Base-by-base conservation (phyloP, 2,797 vertebrate species). In the Semaprochilodus insignis region DNA sequence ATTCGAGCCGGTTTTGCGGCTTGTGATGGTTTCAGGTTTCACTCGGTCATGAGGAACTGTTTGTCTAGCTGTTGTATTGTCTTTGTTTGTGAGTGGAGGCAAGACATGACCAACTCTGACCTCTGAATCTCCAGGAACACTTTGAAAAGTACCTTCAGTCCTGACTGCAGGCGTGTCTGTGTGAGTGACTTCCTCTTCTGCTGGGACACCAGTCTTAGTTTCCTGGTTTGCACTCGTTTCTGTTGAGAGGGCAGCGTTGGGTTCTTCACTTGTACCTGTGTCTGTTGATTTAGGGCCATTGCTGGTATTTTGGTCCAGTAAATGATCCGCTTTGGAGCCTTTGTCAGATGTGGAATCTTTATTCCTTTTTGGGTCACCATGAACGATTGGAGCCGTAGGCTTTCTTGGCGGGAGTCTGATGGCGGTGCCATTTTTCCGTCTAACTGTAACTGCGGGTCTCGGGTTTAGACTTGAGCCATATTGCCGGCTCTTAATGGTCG, bases 401-500 rank as follows among this genome's bases (percentile, higher is more conserved):
- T 78, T 86, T n/a, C 74, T 76, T 17, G 36, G 84, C 21, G 34
- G 34, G n/a, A 69, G 44, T 52, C 59, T 31, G 4, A 48, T 36
- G 71, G 19, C 80, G n/a, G 73, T 23, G 55, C 65, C 25, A 10
- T 84, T 80, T 55, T 69, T 80, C 77, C n/a, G 87, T 62, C 74
- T 91, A 73, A 77, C 52, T 77, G 17, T 11, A 19, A 40, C 31
- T 36, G 23, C 76, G 15, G 85, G 88, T 82, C 78, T 89, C 15
- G 81, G 71, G 25, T 54, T 54, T 77, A 63, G 69, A 16, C 48
- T 81, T 67, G 70, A 71, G 44, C 54, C 21, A 13, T 21, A 69
- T 82, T 75, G 69, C 65, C 74, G 83, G 13, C 25, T 11, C 11
- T 4, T 34, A 76, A 4, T 36, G 52, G 16, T 25, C 14, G 52